phyloP scores from a whole-genome alignment of 2,888 invertebrate genomes.

The Sminthurides aquaticus region DNA sequence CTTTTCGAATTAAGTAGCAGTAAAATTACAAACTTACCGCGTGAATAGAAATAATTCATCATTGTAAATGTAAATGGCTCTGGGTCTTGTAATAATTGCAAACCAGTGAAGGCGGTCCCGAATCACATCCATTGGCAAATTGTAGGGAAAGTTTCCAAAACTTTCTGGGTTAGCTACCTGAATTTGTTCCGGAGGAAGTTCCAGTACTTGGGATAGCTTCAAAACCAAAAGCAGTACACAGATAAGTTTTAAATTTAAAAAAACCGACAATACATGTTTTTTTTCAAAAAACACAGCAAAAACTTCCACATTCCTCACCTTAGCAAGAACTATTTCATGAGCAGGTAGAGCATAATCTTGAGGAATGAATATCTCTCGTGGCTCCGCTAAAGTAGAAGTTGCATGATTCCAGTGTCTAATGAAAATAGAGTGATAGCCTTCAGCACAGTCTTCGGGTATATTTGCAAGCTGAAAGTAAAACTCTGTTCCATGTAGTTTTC shows the following conservation, averaged over 20 bases:
- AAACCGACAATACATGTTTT: neutral
- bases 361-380: slow-evolving; percentile 30
- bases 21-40: slow-evolving; percentile 16
- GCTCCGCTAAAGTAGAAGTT: slow-evolving; percentile 18
- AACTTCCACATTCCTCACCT: too few species aligned
- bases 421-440: slow-evolving; percentile 22
- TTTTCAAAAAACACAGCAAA: neutral
- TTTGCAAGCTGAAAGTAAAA: neutral
- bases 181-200: slow-evolving; percentile 10
- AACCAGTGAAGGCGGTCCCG: slow-evolving; percentile 17
- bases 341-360: slow-evolving; percentile 33
- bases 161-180: slow-evolving; percentile 19
- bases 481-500: neutral
- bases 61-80: slow-evolving; percentile 28
- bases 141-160: slow-evolving; percentile 13
- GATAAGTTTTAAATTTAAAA: too few species aligned
- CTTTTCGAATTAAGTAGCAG: neutral
- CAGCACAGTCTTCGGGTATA: neutral
- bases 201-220: slow-evolving; percentile 13
- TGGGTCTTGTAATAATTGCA: neutral
- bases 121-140: slow-evolving; percentile 3
- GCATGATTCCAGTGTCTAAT: slow-evolving; percentile 31
- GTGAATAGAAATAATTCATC: slow-evolving; percentile 33
- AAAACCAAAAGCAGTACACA: too few species aligned
- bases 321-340: slow-evolving; percentile 24